Evolutionary conservation across 30 jellyfish, hydroid and myxozoan species (phyloP).

Genomic region (Clytia hemisphaerica): DNA sequence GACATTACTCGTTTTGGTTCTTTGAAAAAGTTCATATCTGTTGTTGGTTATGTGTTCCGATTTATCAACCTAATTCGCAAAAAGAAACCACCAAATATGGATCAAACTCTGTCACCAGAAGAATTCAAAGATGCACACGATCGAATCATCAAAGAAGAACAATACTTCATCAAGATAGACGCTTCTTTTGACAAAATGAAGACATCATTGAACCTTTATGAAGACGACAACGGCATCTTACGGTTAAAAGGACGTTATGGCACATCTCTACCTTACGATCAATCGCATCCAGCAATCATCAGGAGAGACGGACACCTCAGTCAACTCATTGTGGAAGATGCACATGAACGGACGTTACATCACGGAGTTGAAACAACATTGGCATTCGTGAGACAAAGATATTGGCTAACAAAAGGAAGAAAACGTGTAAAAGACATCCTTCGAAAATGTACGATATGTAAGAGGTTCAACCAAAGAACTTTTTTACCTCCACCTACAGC

Average conservation of each 20-base stretch:
- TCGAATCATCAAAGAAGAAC: too few species aligned
- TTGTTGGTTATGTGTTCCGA: too few species aligned
- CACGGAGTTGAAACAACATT: conserved; percentile 24
- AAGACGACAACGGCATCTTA: background rate
- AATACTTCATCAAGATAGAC: background rate
- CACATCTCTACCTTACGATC: too few species aligned
- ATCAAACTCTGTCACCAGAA: too few species aligned
- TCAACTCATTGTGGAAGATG: too few species aligned
- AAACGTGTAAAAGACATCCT: conserved; percentile 3
- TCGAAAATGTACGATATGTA: conserved; percentile 9
- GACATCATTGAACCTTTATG: conserved; percentile 3
- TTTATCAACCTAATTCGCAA: too few species aligned
- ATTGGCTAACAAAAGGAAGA: conserved; percentile 46
- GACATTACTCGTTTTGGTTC: too few species aligned
- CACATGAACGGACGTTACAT: conserved; percentile 1
- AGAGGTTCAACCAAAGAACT: background rate
- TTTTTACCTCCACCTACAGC: conserved; percentile 7
- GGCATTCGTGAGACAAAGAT: conserved; percentile 23
- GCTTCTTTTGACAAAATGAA: background rate
- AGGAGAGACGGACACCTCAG: too few species aligned
- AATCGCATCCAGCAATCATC: too few species aligned
- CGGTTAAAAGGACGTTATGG: conserved; percentile 18
- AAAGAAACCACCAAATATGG: too few species aligned
- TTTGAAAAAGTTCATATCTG: too few species aligned
- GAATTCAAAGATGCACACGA: too few species aligned